Conservation (phyloP, 2,888 invertebrate species). For the Agrilus cyanescens region DNA sequence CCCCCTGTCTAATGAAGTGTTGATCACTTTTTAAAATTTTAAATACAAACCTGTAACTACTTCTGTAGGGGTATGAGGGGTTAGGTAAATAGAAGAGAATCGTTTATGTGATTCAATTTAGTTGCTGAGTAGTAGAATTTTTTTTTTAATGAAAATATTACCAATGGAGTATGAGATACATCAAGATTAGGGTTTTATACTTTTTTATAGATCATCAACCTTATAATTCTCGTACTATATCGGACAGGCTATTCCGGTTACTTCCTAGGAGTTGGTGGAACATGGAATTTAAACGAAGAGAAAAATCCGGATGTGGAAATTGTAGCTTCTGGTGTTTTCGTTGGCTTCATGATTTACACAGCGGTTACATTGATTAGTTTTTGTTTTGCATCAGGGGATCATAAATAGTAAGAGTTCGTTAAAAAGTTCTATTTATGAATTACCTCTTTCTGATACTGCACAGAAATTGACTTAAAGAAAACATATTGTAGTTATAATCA, state of each 20-base stretch:
- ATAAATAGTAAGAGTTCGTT: constrained; percentile 48
- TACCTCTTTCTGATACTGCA: background rate
- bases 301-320: constrained; percentile 82
- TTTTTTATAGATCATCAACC: constrained; percentile 59
- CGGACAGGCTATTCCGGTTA: constrained; percentile 72
- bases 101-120: background rate
- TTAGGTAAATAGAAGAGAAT: no score
- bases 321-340: constrained; percentile 75
- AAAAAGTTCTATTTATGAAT: background rate
- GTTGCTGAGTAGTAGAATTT: background rate
- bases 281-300: constrained; percentile 82
- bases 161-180: background rate
- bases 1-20: no score
- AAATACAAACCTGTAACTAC: no score
- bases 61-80: no score
- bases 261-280: constrained; percentile 78
- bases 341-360: constrained; percentile 79
- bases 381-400: constrained; percentile 65
- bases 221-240: constrained; percentile 68
- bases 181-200: background rate
- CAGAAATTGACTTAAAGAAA: background rate
- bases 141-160: background rate
- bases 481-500: no score
- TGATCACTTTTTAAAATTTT: no score
- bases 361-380: constrained; percentile 61